Percentiles rank a stretch among this genome's conserved stretches.
Evolutionary conservation across 2,797 vertebrate genomes (phyloP).

Genomic region (Pseudochirops cupreus): DNA sequence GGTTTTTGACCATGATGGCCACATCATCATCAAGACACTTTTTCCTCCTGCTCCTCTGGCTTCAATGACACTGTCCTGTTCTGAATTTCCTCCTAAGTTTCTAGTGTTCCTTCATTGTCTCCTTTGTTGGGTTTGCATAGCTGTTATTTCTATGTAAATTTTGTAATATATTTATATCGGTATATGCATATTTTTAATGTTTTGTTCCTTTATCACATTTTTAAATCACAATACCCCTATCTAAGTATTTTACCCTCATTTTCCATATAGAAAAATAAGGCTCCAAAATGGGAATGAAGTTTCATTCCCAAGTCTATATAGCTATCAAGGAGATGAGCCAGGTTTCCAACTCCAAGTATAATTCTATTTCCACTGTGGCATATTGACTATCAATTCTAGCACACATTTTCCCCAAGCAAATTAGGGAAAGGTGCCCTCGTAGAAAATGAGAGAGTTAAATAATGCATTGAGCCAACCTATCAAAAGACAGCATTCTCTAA

Average conservation of each 20-base stretch:
- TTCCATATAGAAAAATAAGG: not conserved
- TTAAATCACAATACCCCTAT: not conserved
- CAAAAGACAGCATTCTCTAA: not conserved
- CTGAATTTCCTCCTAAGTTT: not conserved
- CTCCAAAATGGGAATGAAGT: not conserved
- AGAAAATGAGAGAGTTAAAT: not conserved
- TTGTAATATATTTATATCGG: no score
- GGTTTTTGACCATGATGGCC: not conserved
- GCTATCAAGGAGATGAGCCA: not conserved
- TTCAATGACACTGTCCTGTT: not conserved
- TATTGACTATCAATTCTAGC: not conserved
- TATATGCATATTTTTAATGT: not conserved
- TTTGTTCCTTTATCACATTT: not conserved
- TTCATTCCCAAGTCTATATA: not conserved
- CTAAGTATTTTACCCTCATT: not conserved
- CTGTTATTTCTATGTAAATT: not conserved
- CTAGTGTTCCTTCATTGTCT: not conserved
- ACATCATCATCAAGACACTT: no score
- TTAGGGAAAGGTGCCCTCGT: not conserved
- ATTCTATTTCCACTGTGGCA: not conserved
- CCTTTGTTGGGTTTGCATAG: not conserved
- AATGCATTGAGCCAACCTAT: not conserved
- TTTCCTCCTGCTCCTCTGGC: not conserved
- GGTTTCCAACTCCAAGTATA: not conserved
- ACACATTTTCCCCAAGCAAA: not conserved